Conservation (phyloP, 2,888 invertebrate genomes). For the Uloborus plumipes region DNA sequence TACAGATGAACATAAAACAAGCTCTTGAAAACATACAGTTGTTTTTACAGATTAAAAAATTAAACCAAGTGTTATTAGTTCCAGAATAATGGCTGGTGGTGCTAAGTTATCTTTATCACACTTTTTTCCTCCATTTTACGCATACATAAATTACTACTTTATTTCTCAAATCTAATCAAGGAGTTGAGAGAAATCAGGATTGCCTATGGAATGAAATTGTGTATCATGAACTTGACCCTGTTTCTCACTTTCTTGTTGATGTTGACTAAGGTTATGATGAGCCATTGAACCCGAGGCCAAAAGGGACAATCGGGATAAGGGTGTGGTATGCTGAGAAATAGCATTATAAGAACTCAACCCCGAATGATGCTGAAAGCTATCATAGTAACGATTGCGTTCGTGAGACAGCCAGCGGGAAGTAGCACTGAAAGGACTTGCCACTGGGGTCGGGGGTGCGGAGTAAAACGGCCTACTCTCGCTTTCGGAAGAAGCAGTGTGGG, state of each 20-base stretch:
- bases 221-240: conserved; percentile 56
- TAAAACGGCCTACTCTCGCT: conserved; percentile 60
- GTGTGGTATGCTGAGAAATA: conserved; percentile 61
- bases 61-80: conserved; percentile 52
- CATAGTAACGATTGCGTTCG: conserved; percentile 57
- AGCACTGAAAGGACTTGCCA: conserved; percentile 52
- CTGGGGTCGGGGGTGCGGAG: conserved; percentile 63
- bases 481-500: conserved; percentile 27
- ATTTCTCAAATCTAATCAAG: conserved; percentile 52
- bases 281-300: conserved; percentile 60
- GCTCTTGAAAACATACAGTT: conserved; percentile 64
- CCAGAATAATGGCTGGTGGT: conserved; percentile 55
- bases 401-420: conserved; percentile 62
- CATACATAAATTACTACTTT: conserved; percentile 22
- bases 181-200: conserved; percentile 63
- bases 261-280: conserved; percentile 53
- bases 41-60: conserved; percentile 52
- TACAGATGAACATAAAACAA: conserved; percentile 65
- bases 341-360: conserved; percentile 60
- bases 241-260: conserved; percentile 59
- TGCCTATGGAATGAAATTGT: conserved; percentile 62
- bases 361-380: conserved; percentile 60
- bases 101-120: conserved; percentile 64
- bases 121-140: conserved; percentile 18
- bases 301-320: conserved; percentile 61